These are phyloP conservation scores for Heterodera carotae DNA, from an alignment of 1,140 invertebrate species.

Conservation along the genomic window DNA sequence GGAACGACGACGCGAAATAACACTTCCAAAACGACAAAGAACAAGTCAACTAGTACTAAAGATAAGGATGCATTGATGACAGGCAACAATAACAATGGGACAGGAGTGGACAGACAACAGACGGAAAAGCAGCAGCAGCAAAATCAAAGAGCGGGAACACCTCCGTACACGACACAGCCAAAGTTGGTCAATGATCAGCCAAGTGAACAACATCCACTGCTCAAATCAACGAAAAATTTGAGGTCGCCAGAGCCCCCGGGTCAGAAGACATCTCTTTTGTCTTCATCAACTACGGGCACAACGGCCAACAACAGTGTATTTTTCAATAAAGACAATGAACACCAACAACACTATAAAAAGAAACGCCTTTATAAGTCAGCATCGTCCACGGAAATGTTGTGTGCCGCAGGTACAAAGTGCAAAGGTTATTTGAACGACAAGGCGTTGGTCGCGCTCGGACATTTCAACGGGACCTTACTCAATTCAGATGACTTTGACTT, in stretches of 20 bases:
- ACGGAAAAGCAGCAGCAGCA: slow-evolving; percentile 23
- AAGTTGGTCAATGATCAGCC: slow-evolving; percentile 9
- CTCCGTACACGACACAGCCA: slow-evolving; percentile 15
- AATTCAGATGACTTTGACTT: slow-evolving; percentile 40
- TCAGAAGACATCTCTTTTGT: not conserved
- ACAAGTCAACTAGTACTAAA: slow-evolving; percentile 33
- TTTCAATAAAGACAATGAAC: not conserved
- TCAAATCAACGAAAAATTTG: slow-evolving; percentile 9
- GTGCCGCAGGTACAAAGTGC: slow-evolving; percentile 27
- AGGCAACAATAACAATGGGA: slow-evolving; percentile 27
- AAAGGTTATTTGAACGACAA: slow-evolving; percentile 30
- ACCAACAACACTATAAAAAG: slow-evolving; percentile 13
- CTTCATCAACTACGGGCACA: not conserved
- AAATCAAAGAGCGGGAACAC: slow-evolving; percentile 28
- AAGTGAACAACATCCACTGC: slow-evolving; percentile 1
- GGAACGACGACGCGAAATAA: slow-evolving; percentile 42
- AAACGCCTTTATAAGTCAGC: slow-evolving; percentile 30
- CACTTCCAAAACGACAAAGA: slow-evolving; percentile 32
- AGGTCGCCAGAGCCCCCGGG: slow-evolving; percentile 7
- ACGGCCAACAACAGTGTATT: not conserved
- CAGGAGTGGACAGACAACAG: slow-evolving; percentile 3
- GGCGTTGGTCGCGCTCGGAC: slow-evolving; percentile 33
- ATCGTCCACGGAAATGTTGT: slow-evolving; percentile 23
- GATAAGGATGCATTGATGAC: slow-evolving; percentile 33
- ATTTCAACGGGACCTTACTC: slow-evolving; percentile 35